Conservation (phyloP, 2,888 invertebrate genomes). For the Amblyjoppa fuscipennis region DNA sequence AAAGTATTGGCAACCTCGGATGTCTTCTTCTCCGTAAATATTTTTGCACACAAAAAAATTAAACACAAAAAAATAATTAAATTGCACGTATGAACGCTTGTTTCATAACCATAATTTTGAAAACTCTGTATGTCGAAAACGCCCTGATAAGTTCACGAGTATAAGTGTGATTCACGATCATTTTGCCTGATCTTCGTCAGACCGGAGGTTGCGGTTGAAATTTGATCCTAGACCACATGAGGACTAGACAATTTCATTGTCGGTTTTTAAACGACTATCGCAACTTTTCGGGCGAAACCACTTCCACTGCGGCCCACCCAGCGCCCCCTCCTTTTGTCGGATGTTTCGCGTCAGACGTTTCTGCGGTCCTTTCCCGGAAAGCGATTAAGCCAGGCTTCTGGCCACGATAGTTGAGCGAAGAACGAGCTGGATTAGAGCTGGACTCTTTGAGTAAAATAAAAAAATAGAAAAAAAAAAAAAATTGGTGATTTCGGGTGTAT, state of each 20-base stretch:
- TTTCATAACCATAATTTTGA: too few relatives aligned
- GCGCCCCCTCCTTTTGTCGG: slow-evolving; percentile 34
- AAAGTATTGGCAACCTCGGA: too few relatives aligned
- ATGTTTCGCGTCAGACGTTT: slow-evolving; percentile 56
- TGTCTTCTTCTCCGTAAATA: too few relatives aligned
- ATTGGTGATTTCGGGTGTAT: slow-evolving; percentile 42
- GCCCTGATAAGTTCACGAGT: neutral
- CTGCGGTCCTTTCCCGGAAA: slow-evolving; percentile 68
- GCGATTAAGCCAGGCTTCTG: slow-evolving; percentile 69
- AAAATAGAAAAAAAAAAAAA: slow-evolving; percentile 20
- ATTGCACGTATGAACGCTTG: too few relatives aligned
- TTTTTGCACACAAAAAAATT: too few relatives aligned
- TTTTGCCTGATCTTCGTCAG: neutral
- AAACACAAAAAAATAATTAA: too few relatives aligned
- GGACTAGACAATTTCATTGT: slow-evolving; percentile 3
- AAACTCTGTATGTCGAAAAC: too few relatives aligned
- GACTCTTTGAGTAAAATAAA: slow-evolving; percentile 19
- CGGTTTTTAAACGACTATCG: slow-evolving; percentile 43
- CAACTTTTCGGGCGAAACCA: slow-evolving; percentile 48
- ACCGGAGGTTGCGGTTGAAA: neutral
- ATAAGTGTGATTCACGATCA: neutral
- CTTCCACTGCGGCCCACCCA: slow-evolving; percentile 31
- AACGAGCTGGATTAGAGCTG: slow-evolving; percentile 65
- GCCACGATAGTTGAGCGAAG: slow-evolving; percentile 50
- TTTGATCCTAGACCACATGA: neutral